Evolutionary conservation across 1,140 invertebrate genomes (phyloP).

Genomic region (Cephus cinctus): DNA sequence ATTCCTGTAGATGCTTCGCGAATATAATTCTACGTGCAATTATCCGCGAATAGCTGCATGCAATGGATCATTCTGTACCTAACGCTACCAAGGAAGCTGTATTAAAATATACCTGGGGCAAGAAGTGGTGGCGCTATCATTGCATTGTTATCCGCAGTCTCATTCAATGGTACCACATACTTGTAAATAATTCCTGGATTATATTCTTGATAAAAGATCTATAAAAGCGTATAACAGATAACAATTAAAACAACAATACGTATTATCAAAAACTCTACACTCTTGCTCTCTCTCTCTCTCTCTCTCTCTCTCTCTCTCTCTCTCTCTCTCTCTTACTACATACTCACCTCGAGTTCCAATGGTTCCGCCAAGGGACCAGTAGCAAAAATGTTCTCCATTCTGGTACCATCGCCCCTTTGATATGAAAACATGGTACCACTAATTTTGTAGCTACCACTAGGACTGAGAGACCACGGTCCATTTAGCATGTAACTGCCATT

Average conservation of each 20-base stretch:
- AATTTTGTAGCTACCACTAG: slow-evolving; percentile 76
- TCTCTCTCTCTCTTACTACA: not conserved
- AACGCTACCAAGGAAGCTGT: too few relatives aligned
- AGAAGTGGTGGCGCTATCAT: slow-evolving; percentile 36
- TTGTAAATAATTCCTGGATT: slow-evolving; percentile 89
- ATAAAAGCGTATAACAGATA: slow-evolving; percentile 32
- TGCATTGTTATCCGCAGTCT: slow-evolving; percentile 27
- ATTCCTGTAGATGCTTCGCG: too few relatives aligned
- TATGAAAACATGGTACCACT: slow-evolving; percentile 80
- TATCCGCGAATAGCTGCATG: too few relatives aligned
- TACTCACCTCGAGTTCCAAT: slow-evolving; percentile 77
- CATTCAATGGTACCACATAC: slow-evolving; percentile 63
- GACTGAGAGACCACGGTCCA: slow-evolving; percentile 74
- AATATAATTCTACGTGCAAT: too few relatives aligned
- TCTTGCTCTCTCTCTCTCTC: not conserved
- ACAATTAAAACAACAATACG: slow-evolving; percentile 11
- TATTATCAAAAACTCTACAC: not conserved
- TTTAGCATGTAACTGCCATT: slow-evolving; percentile 57
- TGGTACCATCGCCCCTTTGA: slow-evolving; percentile 62
- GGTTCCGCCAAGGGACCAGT: slow-evolving; percentile 76
- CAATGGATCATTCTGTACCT: too few relatives aligned
- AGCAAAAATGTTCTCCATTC: slow-evolving; percentile 65
- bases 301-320: not conserved
- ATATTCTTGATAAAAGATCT: slow-evolving; percentile 76
- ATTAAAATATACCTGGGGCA: slow-evolving; percentile 33